Evolutionary conservation across 2,797 vertebrate species (phyloP), one percentile per base, ranked within the genome.

Genomic region (Chaetophractus vellerosus): DNA sequence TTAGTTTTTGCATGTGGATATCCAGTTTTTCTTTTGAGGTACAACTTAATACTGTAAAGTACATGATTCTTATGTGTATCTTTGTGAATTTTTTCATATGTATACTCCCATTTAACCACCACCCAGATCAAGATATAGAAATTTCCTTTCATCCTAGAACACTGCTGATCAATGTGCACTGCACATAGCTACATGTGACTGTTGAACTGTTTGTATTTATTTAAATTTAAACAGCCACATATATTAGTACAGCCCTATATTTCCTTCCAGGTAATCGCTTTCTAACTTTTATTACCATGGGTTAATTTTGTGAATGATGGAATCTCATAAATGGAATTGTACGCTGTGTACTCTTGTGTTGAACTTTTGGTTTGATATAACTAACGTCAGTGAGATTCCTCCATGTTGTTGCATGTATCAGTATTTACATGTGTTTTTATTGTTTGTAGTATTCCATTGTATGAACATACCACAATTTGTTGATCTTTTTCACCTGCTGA

Each of bases 281-380:
- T 85, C 69, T 63, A 84, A 84, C 23, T 74, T 86, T 55, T 50
- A 23, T 81, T 36, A 80, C 4, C 7, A 68, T 52, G 33, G 38
- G 14, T 86, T 80, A 86, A 36, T 80, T 86, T 80, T 86, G 5
- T 87, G 28, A 59, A 23, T 81, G 81, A 87, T 91, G 75, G 12
- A 75, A 69, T 36, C 28, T 94, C 41, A 21, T 76, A 76, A 33
- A 76, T 57, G 50, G 12, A 52, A 52, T 52, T 52, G 50, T 52
- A 52, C 9, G 5, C 12, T 45, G 10, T 88, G 36, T 81, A 36
- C 45, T 81, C 33, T 63, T 45, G 31, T 84, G 50, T 61, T 78
- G 28, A 61, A 6, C 83, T 81, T 75, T 9, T 82, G 5, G 45
- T 93, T 74, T 10, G 12, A 21, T 79, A 52, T 36, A 81, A 18